These are phyloP conservation scores for Bolinopsis microptera DNA, from an alignment of 37 sponge, comb jelly and placozoan genomes.

Conservation along the genomic window DNA sequence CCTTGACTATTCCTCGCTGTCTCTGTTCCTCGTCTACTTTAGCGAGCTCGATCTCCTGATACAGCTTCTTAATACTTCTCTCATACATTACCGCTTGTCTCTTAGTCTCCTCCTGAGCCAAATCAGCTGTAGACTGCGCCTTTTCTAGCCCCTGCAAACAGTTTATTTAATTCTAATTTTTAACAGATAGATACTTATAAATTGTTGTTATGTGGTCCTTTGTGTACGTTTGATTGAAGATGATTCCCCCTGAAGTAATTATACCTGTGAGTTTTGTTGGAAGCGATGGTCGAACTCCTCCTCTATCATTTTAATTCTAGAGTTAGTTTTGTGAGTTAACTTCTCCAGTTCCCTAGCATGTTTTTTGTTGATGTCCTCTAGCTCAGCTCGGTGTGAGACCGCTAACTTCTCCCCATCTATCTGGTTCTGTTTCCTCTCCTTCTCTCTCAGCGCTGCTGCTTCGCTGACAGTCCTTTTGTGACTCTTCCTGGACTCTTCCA, in stretches of 20 bases:
- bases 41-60: slow-evolving; percentile 36
- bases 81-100: slow-evolving; percentile 3
- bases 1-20: background rate
- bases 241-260: too few relatives aligned
- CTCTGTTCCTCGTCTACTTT: slow-evolving; percentile 19
- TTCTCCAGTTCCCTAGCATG: slow-evolving; percentile 1
- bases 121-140: background rate
- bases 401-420: background rate
- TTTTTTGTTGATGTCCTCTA: background rate
- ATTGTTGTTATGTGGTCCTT: too few relatives aligned
- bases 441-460: background rate
- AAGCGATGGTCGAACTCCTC: background rate
- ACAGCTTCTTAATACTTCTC: background rate
- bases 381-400: background rate
- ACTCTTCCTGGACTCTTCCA: background rate
- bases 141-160: background rate
- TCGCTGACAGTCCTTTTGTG: background rate
- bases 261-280: background rate
- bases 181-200: too few relatives aligned
- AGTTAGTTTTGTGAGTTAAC: background rate
- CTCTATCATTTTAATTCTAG: slow-evolving; percentile 14
- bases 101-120: background rate
- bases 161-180: background rate
- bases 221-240: too few relatives aligned
- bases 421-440: slow-evolving; percentile 20